Percentiles rank a stretch among this genome's conserved stretches.
Conservation (phyloP, 35 echinoderm and acorn worm species). For the Lytechinus variegatus region DNA sequence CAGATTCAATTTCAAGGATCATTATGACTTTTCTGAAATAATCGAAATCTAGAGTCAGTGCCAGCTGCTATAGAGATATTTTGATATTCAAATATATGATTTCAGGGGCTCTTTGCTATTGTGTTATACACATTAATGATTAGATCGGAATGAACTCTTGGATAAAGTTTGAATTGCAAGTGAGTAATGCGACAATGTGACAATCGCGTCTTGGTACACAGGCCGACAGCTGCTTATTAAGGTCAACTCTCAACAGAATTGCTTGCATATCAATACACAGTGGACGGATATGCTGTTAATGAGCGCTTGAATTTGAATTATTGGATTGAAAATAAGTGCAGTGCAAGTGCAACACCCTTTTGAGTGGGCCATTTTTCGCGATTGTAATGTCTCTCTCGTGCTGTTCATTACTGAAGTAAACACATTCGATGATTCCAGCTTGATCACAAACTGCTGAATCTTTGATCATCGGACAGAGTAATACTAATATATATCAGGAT, state of each 20-base stretch:
- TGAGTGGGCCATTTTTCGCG: background rate
- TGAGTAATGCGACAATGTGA: background rate
- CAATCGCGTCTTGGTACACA: background rate
- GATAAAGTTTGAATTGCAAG: background rate
- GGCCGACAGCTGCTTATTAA: background rate
- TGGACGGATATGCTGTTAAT: background rate
- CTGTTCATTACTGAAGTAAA: background rate
- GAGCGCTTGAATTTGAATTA: background rate
- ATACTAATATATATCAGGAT: background rate
- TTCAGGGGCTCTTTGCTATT: background rate
- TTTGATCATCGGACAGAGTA: background rate
- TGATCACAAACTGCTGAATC: background rate
- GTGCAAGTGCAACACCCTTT: too few species aligned
- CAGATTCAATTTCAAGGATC: background rate
- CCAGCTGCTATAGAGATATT: background rate
- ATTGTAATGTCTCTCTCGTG: background rate
- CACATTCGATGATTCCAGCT: background rate
- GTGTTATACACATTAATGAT: background rate
- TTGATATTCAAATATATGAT: background rate
- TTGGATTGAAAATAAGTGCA: background rate
- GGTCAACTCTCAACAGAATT: background rate
- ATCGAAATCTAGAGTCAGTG: background rate
- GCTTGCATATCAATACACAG: background rate
- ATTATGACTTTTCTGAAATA: background rate
- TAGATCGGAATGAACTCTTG: background rate